These are phyloP conservation scores for Nothoprocta pentlandii DNA, from an alignment of 2,113 vertebrate species.

Conservation along the genomic window DNA sequence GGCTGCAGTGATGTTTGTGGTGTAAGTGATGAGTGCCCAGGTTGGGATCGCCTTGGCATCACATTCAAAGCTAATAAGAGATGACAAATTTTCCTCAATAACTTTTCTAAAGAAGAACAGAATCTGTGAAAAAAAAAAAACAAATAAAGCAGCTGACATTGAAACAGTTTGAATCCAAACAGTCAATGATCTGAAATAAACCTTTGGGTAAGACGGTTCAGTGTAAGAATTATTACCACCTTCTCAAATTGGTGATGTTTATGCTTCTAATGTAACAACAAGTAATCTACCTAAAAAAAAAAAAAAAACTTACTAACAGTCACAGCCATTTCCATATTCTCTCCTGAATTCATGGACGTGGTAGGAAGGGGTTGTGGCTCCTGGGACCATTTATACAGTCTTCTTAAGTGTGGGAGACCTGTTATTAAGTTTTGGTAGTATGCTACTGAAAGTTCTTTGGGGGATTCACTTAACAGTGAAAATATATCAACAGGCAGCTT, in stretches of 20 bases:
- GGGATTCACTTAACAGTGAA: neutral
- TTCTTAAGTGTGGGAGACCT: neutral
- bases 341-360: neutral
- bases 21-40: neutral
- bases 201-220: neutral
- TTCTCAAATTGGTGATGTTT: neutral
- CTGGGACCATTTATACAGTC: neutral
- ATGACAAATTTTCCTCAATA: conserved; percentile 10
- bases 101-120: neutral
- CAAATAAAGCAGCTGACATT: neutral
- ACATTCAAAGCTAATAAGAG: neutral
- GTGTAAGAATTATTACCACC: neutral
- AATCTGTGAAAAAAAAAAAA: neutral
- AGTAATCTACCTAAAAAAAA: neutral
- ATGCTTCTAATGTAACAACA: conserved; percentile 9
- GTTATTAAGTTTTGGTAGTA: neutral
- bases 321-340: neutral
- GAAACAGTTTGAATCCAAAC: neutral
- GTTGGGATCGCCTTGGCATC: conserved; percentile 6
- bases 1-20: neutral
- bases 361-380: neutral
- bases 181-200: neutral
- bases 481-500: neutral
- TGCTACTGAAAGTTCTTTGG: neutral
- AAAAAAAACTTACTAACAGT: neutral